Conservation (phyloP, 2,113 vertebrate species). For the Bothrops jararaca region DNA sequence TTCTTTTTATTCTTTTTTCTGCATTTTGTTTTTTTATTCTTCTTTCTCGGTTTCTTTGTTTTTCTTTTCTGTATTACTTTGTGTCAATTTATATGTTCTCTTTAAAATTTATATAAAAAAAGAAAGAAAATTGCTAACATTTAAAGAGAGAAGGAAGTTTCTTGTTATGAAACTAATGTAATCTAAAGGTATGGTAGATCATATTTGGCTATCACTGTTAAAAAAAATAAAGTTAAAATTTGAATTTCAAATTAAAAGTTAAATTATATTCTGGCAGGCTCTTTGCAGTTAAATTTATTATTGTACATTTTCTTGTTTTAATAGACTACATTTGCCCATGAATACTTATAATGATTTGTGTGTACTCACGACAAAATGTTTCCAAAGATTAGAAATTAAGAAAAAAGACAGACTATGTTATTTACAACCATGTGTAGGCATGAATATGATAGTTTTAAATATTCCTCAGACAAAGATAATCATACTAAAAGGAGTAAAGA, state of each 20-base stretch:
- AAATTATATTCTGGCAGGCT: background rate
- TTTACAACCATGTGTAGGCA: background rate
- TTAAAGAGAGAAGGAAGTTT: constrained; percentile 4
- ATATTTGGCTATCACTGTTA: background rate
- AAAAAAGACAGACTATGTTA: background rate
- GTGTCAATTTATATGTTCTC: background rate
- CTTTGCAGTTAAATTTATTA: background rate
- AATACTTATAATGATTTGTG: background rate
- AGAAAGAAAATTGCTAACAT: background rate
- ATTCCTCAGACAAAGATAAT: background rate
- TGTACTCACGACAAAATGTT: background rate
- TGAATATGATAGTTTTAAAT: background rate
- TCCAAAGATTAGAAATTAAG: background rate
- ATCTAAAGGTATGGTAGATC: background rate
- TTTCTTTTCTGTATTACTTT: background rate
- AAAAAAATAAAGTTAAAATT: background rate
- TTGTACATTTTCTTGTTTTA: background rate
- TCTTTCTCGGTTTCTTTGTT: background rate
- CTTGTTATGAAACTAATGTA: background rate
- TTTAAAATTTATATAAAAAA: background rate
- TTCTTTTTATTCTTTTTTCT: background rate
- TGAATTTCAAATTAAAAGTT: background rate
- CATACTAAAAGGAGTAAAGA: background rate
- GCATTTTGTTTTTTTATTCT: background rate
- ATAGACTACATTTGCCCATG: background rate